These are phyloP conservation scores for Pterophyllum scalare DNA, from an alignment of 2,113 vertebrate species.

Conservation along the genomic window DNA sequence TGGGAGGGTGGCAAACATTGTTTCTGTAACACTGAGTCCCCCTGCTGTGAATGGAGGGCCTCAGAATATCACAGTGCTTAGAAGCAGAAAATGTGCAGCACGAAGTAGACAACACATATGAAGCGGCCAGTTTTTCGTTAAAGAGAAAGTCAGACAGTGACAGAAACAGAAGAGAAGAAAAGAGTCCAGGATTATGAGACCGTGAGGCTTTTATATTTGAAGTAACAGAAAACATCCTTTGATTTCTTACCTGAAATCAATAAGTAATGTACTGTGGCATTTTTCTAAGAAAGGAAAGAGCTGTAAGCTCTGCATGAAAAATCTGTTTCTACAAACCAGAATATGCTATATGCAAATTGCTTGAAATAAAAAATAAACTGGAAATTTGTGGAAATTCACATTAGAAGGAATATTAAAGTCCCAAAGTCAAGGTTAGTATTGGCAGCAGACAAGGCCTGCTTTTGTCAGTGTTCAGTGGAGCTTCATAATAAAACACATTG, in stretches of 20 bases:
- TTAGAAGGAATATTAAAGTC: neutral
- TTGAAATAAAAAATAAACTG: neutral
- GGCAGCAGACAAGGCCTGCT: neutral
- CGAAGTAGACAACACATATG: neutral
- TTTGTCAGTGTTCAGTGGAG: neutral
- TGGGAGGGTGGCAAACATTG: conserved; percentile 17
- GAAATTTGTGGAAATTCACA: neutral
- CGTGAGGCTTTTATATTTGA: neutral
- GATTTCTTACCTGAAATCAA: conserved; percentile 48
- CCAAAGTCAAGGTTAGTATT: neutral
- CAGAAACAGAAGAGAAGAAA: neutral
- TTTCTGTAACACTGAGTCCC: conserved; percentile 39
- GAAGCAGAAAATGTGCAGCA: conserved; percentile 34
- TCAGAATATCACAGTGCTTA: conserved; percentile 25
- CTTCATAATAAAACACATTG: neutral
- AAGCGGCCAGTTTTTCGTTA: neutral
- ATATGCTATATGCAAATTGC: neutral
- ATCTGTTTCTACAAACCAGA: neutral
- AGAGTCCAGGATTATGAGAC: neutral
- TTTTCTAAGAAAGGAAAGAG: neutral
- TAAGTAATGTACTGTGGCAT: conserved; percentile 36
- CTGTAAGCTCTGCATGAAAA: neutral
- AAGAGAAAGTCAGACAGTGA: neutral
- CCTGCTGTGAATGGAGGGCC: conserved; percentile 28
- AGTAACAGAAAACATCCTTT: conserved; percentile 25